phyloP scores from a whole-genome alignment of 2,797 vertebrate species.

The Enteromius paludinosus region DNA sequence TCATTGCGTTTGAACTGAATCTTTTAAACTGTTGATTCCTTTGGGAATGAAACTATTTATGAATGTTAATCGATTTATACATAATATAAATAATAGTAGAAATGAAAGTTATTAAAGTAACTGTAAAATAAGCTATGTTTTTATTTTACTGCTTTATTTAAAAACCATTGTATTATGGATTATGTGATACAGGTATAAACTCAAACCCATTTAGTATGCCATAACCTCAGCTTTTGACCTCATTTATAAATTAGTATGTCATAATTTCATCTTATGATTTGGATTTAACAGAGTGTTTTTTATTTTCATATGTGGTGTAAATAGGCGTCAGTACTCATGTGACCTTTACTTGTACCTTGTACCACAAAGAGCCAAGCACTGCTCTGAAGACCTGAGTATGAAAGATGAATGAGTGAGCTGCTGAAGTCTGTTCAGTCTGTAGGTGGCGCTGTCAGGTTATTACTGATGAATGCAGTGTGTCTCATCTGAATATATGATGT shows the following conservation, averaged over 20 bases:
- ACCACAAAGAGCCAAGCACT: not conserved
- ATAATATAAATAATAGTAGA: not conserved
- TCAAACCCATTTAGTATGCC: not conserved
- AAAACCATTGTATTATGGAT: not conserved
- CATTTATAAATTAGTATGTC: too few relatives aligned
- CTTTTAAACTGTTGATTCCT: too few relatives aligned
- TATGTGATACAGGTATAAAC: not conserved
- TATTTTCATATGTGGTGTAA: not conserved
- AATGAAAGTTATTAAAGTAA: not conserved
- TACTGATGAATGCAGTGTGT: not conserved
- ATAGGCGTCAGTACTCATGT: not conserved
- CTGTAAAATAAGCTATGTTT: not conserved
- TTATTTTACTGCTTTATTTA: not conserved
- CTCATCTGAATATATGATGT: not conserved
- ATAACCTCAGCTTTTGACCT: too few relatives aligned
- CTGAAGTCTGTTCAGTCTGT: not conserved
- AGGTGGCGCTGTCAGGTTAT: constrained; percentile 7
- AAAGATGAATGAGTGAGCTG: not conserved
- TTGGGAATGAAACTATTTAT: too few relatives aligned
- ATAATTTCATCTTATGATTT: not conserved
- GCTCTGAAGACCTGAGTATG: not conserved
- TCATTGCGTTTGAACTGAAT: too few relatives aligned
- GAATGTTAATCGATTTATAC: too few relatives aligned
- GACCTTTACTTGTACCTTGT: not conserved
- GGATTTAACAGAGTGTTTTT: not conserved